Percentiles rank a stretch among this genome's conserved stretches.
Evolutionary conservation across 2,888 invertebrate genomes (phyloP).

Genomic region (Drosophila kambysellisi): DNA sequence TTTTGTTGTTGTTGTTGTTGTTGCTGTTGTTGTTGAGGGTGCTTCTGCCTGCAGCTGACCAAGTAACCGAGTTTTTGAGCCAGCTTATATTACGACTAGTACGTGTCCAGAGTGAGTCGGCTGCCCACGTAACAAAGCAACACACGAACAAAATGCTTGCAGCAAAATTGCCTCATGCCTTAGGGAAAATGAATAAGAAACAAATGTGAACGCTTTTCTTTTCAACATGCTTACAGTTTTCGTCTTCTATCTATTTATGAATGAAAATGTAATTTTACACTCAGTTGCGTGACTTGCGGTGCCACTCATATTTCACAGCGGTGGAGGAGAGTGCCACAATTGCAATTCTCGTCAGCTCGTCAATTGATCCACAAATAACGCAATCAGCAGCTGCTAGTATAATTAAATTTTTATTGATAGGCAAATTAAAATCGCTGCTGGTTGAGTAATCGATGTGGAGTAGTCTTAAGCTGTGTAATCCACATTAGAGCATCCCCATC

Average conservation of each 20-base stretch:
- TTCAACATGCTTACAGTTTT: slow-evolving; percentile 28
- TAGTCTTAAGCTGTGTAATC: neutral
- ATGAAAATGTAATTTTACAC: slow-evolving; percentile 76
- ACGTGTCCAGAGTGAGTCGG: slow-evolving; percentile 1
- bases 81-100: slow-evolving; percentile 60
- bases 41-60: slow-evolving; percentile 46
- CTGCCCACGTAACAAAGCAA: slow-evolving; percentile 38
- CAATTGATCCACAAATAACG: slow-evolving; percentile 11
- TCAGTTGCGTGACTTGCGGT: slow-evolving; percentile 70
- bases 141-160: slow-evolving; percentile 16
- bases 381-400: slow-evolving; percentile 45
- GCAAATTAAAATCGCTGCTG: slow-evolving; percentile 46
- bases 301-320: slow-evolving; percentile 56
- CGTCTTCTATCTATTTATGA: slow-evolving; percentile 43
- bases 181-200: slow-evolving; percentile 60
- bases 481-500: slow-evolving; percentile 10
- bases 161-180: slow-evolving; percentile 40
- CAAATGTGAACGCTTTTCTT: slow-evolving; percentile 73
- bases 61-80: slow-evolving; percentile 69
- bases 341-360: slow-evolving; percentile 10
- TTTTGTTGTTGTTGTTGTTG: slow-evolving; percentile 14
- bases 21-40: slow-evolving; percentile 33
- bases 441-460: slow-evolving; percentile 38
- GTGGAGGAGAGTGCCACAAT: neutral
- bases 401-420: slow-evolving; percentile 61